phyloP scores from a whole-genome alignment of 2,797 vertebrate species.

The Lithobates pipiens region DNA sequence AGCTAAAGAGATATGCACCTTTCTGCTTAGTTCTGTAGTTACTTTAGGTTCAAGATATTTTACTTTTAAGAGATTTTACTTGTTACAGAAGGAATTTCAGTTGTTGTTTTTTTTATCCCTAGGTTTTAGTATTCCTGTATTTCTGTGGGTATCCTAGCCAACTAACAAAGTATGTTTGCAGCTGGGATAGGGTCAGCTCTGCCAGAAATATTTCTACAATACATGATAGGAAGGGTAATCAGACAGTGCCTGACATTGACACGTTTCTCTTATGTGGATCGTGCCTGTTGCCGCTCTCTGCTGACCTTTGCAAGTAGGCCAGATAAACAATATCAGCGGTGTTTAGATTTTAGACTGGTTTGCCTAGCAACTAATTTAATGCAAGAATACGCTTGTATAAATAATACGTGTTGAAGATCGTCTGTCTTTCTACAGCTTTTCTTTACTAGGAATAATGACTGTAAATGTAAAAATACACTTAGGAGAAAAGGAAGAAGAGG shows the following conservation, averaged over 20 bases:
- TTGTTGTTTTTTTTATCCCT: too few relatives aligned
- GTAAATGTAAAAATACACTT: too few relatives aligned
- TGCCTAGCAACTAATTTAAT: conserved; percentile 54
- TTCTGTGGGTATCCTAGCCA: too few relatives aligned
- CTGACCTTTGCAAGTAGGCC: conserved; percentile 51
- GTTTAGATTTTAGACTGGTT: conserved; percentile 41
- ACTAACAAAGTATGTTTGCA: not conserved
- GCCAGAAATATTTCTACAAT: conserved; percentile 14
- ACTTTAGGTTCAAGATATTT: too few relatives aligned
- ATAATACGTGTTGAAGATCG: conserved; percentile 17
- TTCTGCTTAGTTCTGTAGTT: too few relatives aligned
- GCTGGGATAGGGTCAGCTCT: not conserved
- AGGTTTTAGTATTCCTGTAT: too few relatives aligned
- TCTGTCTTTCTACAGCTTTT: not conserved
- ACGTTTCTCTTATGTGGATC: conserved; percentile 42
- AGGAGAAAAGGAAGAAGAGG: too few relatives aligned
- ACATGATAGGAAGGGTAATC: conserved; percentile 39
- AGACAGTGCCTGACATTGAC: conserved; percentile 25
- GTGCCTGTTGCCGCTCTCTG: conserved; percentile 26
- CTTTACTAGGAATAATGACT: not conserved
- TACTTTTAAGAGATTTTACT: too few relatives aligned
- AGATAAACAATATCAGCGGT: conserved; percentile 52
- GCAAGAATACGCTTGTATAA: conserved; percentile 36
- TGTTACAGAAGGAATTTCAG: too few relatives aligned
- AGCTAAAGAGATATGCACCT: too few relatives aligned